Evolutionary conservation across 1,140 invertebrate genomes (phyloP).

Genomic region (Palaemon carinicauda): DNA sequence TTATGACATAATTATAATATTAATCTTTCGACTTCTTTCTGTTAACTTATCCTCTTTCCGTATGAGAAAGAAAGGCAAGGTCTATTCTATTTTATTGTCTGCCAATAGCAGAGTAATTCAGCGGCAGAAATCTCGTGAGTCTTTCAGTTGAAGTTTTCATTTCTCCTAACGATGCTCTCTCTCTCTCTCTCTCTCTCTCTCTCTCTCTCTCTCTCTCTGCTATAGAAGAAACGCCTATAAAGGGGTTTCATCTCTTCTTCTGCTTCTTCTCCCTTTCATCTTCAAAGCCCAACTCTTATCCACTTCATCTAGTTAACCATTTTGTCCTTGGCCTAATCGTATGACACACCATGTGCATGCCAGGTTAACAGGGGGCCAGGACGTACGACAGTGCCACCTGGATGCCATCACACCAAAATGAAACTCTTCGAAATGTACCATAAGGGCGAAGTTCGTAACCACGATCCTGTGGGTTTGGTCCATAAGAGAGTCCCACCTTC

Average conservation of each 20-base stretch:
- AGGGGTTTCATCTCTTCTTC: conserved; percentile 12
- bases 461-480: conserved; percentile 4
- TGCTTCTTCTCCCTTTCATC: conserved; percentile 37
- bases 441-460: not conserved
- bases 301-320: conserved; percentile 55
- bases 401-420: not conserved
- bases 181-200: conserved; percentile 3
- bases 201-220: not conserved
- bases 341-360: conserved; percentile 56
- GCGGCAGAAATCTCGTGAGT: too few relatives aligned
- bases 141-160: not conserved
- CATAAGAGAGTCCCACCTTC: conserved; percentile 25
- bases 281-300: conserved; percentile 45
- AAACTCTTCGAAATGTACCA: too few relatives aligned
- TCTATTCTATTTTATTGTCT: too few relatives aligned
- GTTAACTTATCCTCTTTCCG: too few relatives aligned
- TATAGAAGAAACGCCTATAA: not conserved
- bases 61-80: too few relatives aligned
- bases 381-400: conserved; percentile 38
- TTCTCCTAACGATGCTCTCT: too few relatives aligned
- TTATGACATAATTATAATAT: too few relatives aligned
- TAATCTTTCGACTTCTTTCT: too few relatives aligned
- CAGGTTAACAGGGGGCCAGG: conserved; percentile 48
- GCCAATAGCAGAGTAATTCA: too few relatives aligned
- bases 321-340: conserved; percentile 58